phyloP scores from a whole-genome alignment of 2,888 invertebrate genomes.

The Saturnia pavonia region DNA sequence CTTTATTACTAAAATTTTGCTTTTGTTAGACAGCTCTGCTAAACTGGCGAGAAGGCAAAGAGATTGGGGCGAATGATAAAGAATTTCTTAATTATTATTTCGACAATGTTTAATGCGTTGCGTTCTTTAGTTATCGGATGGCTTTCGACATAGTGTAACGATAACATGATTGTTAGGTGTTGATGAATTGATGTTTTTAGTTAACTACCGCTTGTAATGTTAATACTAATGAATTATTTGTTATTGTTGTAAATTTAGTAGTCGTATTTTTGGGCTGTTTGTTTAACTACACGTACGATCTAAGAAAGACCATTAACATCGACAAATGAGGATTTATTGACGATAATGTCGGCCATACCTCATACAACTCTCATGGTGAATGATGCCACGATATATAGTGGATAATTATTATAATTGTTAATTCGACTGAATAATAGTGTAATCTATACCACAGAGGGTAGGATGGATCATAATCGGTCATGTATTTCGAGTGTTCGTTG shows the following conservation, averaged over 20 bases:
- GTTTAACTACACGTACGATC: neutral
- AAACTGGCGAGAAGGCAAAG: conserved; percentile 33
- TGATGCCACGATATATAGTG: no score
- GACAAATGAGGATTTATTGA: neutral
- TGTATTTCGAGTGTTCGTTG: no score
- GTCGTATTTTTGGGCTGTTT: neutral
- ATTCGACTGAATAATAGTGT: no score
- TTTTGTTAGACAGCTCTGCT: conserved; percentile 6
- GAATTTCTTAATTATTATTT: conserved; percentile 70
- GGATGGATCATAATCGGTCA: no score
- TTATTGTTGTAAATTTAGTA: neutral
- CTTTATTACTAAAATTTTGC: conserved; percentile 21
- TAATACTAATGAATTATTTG: neutral
- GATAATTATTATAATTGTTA: no score
- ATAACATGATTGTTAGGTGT: conserved; percentile 14
- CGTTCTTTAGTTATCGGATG: conserved; percentile 30
- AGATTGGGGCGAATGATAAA: conserved; percentile 66
- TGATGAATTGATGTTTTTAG: neutral
- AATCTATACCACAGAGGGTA: no score
- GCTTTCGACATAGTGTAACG: conserved; percentile 36
- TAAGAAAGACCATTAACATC: neutral
- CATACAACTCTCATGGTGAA: neutral
- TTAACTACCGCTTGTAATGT: neutral
- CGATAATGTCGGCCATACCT: neutral
- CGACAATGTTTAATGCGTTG: conserved; percentile 60